phyloP scores from a whole-genome alignment of 2,888 invertebrate genomes.

The Drosophila buzzatii region DNA sequence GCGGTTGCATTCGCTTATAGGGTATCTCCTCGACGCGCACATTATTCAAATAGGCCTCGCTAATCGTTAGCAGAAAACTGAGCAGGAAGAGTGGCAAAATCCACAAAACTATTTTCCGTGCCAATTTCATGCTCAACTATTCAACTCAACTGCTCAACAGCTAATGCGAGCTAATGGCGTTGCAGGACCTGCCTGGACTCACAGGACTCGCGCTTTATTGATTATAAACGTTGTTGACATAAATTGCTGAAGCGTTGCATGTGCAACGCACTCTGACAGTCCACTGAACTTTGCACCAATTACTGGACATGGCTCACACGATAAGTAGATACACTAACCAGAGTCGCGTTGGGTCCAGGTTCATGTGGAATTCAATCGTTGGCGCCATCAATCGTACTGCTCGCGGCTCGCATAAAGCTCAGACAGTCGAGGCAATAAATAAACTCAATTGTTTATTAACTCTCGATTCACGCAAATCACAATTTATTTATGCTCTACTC shows the following conservation, averaged over 20 bases:
- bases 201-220: conserved; percentile 50
- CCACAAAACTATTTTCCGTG: conserved; percentile 51
- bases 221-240: conserved; percentile 68
- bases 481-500: conserved; percentile 4
- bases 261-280: conserved; percentile 23
- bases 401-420: conserved; percentile 6
- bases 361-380: background rate
- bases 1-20: conserved; percentile 50
- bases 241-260: conserved; percentile 19
- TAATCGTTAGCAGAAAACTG: conserved; percentile 51
- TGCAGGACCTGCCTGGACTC: background rate
- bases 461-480: background rate
- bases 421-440: conserved; percentile 10
- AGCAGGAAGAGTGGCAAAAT: conserved; percentile 71
- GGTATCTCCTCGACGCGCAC: conserved; percentile 79
- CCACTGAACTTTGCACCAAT: conserved; percentile 54
- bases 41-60: conserved; percentile 71
- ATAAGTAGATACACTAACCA: background rate
- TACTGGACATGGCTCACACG: background rate
- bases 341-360: background rate
- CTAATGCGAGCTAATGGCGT: conserved; percentile 32
- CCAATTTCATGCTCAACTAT: conserved; percentile 48
- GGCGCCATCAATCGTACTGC: conserved; percentile 7
- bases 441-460: conserved; percentile 16
- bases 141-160: conserved; percentile 33